A percentile compares a stretch with the other conserved stretches of the same genome.
Conservation (phyloP, 2,888 invertebrate species). For the Lepidonotus clava region DNA sequence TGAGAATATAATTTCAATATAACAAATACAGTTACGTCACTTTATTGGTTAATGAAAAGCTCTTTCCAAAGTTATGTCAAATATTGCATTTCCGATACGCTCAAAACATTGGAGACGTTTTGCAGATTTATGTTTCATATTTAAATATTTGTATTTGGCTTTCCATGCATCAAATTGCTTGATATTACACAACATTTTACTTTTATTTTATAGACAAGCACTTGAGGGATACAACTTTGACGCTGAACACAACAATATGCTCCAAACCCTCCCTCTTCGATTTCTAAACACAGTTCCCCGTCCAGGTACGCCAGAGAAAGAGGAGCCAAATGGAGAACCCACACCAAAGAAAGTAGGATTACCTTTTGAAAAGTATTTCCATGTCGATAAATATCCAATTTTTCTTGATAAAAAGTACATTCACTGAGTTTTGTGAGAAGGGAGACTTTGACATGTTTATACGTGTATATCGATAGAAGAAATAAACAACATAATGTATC, state of each 20-base stretch:
- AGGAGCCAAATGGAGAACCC: not conserved
- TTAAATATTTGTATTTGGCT: not conserved
- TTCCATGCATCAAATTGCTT: not conserved
- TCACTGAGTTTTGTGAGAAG: too few species aligned
- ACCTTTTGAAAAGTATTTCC: too few species aligned
- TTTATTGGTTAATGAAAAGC: too few species aligned
- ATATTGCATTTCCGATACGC: too few species aligned
- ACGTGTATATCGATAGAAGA: too few species aligned
- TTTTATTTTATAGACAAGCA: slow-evolving; percentile 32
- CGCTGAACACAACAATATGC: slow-evolving; percentile 83
- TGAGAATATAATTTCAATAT: not conserved
- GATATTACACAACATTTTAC: not conserved
- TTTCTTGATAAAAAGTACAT: too few species aligned
- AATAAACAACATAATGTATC: too few species aligned
- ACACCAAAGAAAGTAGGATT: not conserved
- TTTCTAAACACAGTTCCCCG: not conserved
- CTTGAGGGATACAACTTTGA: slow-evolving; percentile 88
- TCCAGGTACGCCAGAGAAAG: not conserved
- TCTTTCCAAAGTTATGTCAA: too few species aligned
- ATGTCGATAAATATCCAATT: too few species aligned
- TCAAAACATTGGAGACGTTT: too few species aligned
- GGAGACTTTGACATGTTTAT: too few species aligned
- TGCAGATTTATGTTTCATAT: too few species aligned
- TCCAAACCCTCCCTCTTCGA: not conserved
- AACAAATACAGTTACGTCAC: not conserved